Evolutionary conservation across 2,888 invertebrate species (phyloP), one percentile per base, ranked within the genome.

Genomic region (Pyrochroa serraticornis): DNA sequence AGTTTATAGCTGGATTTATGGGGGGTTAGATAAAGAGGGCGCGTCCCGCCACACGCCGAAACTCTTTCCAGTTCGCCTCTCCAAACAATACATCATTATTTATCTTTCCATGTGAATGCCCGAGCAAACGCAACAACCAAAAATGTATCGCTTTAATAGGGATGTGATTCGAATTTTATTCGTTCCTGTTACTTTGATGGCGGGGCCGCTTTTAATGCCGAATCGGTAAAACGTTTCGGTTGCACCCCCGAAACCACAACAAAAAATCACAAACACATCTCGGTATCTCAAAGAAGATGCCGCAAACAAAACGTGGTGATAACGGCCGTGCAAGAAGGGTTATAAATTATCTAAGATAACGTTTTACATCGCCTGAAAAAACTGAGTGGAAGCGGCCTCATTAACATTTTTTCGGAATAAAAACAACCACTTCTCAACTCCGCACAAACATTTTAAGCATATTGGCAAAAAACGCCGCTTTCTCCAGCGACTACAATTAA

Each of bases 21-120:
- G 51, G 14, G 37, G 47, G 46, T 32, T 14, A 57, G 57, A 57
- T 57, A 57, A 57, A 51, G 50, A 45, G 50, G 45, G 50, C 10
- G 42, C 32, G 31, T 42, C 44, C 36, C 48, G 49, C 49, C 48
- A 56, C 44, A 36, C 42, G 35, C 38, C 35, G 49, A 36, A 53
- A 56, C 57, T 57, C 56, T 57, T 57, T 57, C 57, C 45, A 51
- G 50, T 34, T 47, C 30, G 50, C 51, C 56, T 55, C 47, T 58
- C 58, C 58, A 65, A 69, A 71, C 71, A 69, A 71, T 72, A 70
- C 70, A 71, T 73, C 73, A 73, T 72, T 73, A 72, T 73, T 72
- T 72, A 73, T 72, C 71, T 73, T 71, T 71, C 65, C 70, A 62
- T 66, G 64, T 65, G 71, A 67, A 70, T 63, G 69, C 58, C 46